These are phyloP conservation scores for Meta bourneti DNA, from an alignment of 2,888 invertebrate genomes.

Conservation along the genomic window DNA sequence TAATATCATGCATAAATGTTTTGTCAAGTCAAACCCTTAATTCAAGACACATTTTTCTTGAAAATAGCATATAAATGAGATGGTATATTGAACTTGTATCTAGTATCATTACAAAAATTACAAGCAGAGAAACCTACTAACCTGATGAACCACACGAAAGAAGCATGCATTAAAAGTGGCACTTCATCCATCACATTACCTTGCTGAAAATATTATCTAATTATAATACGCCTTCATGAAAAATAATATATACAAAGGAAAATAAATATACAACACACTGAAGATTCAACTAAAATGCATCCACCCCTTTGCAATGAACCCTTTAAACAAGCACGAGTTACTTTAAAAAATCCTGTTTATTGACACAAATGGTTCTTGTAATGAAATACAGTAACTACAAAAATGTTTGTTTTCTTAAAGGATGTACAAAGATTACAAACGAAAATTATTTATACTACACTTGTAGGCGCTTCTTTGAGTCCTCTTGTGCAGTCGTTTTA, in stretches of 20 bases:
- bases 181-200: constrained; percentile 47
- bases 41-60: neutral
- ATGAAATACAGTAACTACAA: too few relatives aligned
- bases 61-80: neutral
- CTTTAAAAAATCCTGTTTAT: neutral
- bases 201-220: neutral
- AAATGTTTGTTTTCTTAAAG: too few relatives aligned
- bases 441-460: too few relatives aligned
- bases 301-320: too few relatives aligned
- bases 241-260: neutral
- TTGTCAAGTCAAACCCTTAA: neutral
- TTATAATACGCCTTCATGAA: neutral
- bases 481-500: too few relatives aligned
- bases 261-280: neutral
- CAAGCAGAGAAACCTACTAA: neutral
- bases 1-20: neutral
- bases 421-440: too few relatives aligned
- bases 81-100: neutral
- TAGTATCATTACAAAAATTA: neutral
- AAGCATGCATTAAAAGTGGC: constrained; percentile 27
- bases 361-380: too few relatives aligned
- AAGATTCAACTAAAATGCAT: neutral
- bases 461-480: too few relatives aligned
- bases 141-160: constrained; percentile 58
- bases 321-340: too few relatives aligned